Percentiles rank a stretch among this genome's conserved stretches.
phyloP scores from a whole-genome alignment of 2,113 vertebrate species.

The Catagonus wagneri region DNA sequence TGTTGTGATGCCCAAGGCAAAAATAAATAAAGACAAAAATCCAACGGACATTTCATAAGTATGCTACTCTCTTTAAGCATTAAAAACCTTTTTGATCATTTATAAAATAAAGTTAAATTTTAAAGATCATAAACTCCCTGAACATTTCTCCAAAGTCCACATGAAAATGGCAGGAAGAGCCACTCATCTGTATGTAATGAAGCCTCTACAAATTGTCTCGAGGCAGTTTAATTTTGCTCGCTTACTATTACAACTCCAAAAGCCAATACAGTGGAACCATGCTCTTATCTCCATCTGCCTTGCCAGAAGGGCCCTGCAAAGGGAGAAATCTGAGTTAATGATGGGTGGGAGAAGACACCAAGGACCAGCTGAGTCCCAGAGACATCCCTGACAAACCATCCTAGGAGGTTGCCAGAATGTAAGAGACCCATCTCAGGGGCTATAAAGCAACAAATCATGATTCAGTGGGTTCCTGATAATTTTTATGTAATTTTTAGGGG shows the following conservation, averaged over 20 bases:
- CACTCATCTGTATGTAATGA: neutral
- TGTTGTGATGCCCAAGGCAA: neutral
- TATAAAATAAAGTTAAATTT: constrained; percentile 33
- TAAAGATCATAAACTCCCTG: constrained; percentile 31
- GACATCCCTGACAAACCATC: neutral
- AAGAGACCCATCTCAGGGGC: neutral
- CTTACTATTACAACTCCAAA: neutral
- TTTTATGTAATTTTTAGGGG: constrained; percentile 34
- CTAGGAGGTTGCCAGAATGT: neutral
- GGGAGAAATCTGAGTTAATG: constrained; percentile 44
- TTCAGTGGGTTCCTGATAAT: neutral
- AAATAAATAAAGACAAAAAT: constrained; percentile 33
- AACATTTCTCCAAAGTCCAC: neutral
- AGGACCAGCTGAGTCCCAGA: constrained; percentile 61
- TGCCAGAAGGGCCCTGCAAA: neutral
- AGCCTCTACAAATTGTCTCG: neutral
- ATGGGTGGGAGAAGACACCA: neutral
- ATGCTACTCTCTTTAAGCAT: neutral
- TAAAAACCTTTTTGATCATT: neutral
- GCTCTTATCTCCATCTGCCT: neutral
- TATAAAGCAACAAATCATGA: neutral
- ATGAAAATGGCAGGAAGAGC: neutral
- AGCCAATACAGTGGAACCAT: neutral
- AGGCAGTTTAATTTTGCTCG: constrained; percentile 25
- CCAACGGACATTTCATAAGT: constrained; percentile 12